Conservation (phyloP, 2,113 vertebrate species). For the Lepus europaeus region DNA sequence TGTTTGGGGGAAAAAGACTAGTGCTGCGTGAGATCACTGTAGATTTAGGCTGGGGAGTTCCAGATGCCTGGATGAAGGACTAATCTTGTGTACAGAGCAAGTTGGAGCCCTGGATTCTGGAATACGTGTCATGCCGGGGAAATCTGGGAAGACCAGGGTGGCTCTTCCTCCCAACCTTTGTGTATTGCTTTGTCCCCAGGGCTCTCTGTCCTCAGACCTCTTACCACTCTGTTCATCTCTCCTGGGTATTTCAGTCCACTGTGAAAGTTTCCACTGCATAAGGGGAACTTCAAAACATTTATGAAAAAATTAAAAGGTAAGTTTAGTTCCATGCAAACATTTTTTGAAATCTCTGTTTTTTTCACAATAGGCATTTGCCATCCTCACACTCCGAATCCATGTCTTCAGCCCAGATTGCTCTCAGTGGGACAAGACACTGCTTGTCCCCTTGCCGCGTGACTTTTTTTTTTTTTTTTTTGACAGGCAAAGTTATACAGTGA, state of each 20-base stretch:
- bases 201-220: neutral
- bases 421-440: neutral
- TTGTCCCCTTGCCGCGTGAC: neutral
- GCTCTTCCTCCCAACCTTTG: neutral
- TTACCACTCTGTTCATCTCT: neutral
- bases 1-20: neutral
- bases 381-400: rapidly evolving
- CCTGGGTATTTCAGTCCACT: neutral
- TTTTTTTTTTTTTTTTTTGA: no score
- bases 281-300: no score
- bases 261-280: neutral
- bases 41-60: neutral
- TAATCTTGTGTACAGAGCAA: constrained; percentile 7
- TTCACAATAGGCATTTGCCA: no score
- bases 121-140: neutral
- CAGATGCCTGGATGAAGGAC: neutral
- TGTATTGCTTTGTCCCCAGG: neutral
- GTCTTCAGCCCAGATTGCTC: neutral
- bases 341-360: no score
- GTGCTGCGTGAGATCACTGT: neutral
- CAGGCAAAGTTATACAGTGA: no score
- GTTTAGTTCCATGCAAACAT: no score
- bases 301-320: no score
- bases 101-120: constrained; percentile 3
- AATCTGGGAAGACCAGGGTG: neutral